Base-by-base conservation (phyloP, 2,797 vertebrate genomes). In the Aphelocoma californica region DNA sequence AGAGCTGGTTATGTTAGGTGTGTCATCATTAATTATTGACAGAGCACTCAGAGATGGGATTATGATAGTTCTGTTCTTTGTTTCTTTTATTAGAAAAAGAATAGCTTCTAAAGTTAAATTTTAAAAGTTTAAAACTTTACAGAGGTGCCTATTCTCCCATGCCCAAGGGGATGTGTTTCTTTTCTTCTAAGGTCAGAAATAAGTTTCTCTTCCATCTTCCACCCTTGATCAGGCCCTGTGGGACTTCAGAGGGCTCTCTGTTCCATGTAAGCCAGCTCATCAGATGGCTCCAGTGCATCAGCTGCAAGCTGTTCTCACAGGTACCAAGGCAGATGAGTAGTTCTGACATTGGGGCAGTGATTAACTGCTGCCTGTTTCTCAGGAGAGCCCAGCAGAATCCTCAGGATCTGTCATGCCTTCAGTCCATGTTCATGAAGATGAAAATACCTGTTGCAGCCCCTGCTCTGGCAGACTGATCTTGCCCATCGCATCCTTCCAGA, bases 401-500 rank as follows among this genome's bases (percentile, higher is more conserved):
- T 62, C 62, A 24, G 77, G 42, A n/a, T 21, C 8, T 0, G 0
- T 45, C 53, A 25, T 0, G 3, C 73, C 50, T 71, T 6, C 1
- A 36, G 24, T 2, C 1, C 0, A 1, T 45, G 64, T 62, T 54
- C 18, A 1, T 15, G 31, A 31, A 32, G 58, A 28, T 36, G 42
- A 51, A 75, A 81, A 61, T 34, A 6, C 32, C 20, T 72, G 29
- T 32, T 56, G 48, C 29, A 48, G 2, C 3, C 38, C 29, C 71
- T 58, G 25, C 61, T 53, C 70, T 47, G 24, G 31, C 69, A 56
- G 69, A 53, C 77, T 38, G 29, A 13, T 60, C 40, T 47, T 54
- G 29, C 29, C 24, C 5, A 0, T 54, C 1, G 0, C 0, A 1
- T 42, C 53, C 44, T 48, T 56, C 56, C 0, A 0, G 32, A 61